Evolutionary conservation across 2,797 vertebrate genomes (phyloP).

Genomic region (Anableps anableps): DNA sequence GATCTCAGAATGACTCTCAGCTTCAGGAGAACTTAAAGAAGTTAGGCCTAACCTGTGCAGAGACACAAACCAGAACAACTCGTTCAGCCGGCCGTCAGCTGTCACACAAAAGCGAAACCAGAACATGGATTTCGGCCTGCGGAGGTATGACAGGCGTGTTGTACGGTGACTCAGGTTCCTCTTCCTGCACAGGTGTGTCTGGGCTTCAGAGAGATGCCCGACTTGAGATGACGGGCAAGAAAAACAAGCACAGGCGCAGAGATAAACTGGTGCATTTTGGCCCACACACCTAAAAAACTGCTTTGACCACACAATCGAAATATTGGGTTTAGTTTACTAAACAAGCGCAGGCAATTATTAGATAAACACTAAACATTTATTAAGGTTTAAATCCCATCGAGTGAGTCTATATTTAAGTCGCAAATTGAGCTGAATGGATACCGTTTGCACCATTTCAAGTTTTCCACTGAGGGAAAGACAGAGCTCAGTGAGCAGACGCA

Average conservation of each 20-base stretch:
- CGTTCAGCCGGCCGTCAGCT: constrained; percentile 35
- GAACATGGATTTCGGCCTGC: background rate
- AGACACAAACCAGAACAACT: constrained; percentile 59
- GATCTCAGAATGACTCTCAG: too few relatives aligned
- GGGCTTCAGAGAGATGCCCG: background rate
- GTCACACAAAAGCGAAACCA: background rate
- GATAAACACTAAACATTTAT: background rate
- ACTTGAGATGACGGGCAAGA: background rate
- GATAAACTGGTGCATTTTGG: background rate
- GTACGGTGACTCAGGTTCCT: background rate
- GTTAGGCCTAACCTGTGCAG: background rate
- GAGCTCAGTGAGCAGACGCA: constrained; percentile 29
- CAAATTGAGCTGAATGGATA: background rate
- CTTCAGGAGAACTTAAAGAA: too few relatives aligned
- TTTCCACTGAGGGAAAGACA: constrained; percentile 46
- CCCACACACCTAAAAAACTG: too few relatives aligned
- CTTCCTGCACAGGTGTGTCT: background rate
- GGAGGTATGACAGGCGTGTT: constrained; percentile 8
- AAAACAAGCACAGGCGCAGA: constrained; percentile 12
- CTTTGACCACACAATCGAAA: background rate
- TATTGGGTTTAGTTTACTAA: background rate
- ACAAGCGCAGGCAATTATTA: background rate
- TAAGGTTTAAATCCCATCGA: background rate
- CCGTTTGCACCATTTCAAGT: background rate
- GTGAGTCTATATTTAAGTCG: background rate